Evolutionary conservation across 2,113 vertebrate genomes (phyloP), one percentile per base, ranked within the genome.

Genomic region (Calonectris borealis): DNA sequence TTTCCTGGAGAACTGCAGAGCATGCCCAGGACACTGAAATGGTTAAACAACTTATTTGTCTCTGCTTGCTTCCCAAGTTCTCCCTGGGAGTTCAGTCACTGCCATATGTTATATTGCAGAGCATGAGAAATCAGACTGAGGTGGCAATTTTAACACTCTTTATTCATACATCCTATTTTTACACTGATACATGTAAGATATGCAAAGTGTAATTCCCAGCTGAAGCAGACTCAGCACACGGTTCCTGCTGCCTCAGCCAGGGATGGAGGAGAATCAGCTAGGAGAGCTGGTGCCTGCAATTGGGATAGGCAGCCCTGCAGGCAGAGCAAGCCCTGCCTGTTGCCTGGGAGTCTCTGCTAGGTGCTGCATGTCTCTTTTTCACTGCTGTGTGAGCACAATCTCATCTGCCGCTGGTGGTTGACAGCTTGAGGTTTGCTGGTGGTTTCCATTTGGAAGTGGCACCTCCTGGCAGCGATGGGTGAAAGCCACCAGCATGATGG

Each of bases 131-230:
- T 92, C 96, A 96, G 91, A 94, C 82, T 81, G 93, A 97, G 96
- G 96, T 96, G 96, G 93, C 95, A 97, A 90, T 95, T 97, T 97
- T 97, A 97, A 96, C 97, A 97, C 97, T 84, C 97, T 96, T 86
- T 95, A 97, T 97, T 97, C 97, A 96, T 96, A 88, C 82, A 88
- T 94, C 94, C 97, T 97, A 96, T 97, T 97, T 97, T 97, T 96
- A 71, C 89, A 90, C 94, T 90, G 87, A 88, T 94, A 87, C 87
- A 96, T 96, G 71, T 94, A 97, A 94, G 96, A 96, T 97, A 97
- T 96, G 94, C 89, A 90, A 95, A 92, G 91, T 83, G 71, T 78
- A 95, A 94, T 90, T 96, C 93, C 96, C 95, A 92, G 89, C 87
- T 88, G 96, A 97, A 95, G 95, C 94, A 94, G 91, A 97, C 82